Evolutionary conservation across 2,113 vertebrate species (phyloP).

Genomic region (Neomonachus schauinslandi): DNA sequence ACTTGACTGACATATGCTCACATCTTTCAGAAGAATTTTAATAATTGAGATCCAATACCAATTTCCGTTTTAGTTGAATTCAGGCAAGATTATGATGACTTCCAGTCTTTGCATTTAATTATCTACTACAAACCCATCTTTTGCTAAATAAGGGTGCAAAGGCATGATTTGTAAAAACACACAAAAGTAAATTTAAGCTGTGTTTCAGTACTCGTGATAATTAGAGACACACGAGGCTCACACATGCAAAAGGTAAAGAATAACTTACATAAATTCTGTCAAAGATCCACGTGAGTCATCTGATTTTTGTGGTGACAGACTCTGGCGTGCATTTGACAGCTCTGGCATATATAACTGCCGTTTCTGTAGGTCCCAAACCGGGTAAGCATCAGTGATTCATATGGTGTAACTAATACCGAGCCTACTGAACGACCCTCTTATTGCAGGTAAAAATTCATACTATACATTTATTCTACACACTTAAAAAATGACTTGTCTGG

Average conservation of each 20-base stretch:
- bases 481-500: not conserved
- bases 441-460: not conserved
- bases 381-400: not conserved
- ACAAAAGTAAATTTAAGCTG: not conserved
- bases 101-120: not conserved
- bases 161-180: not conserved
- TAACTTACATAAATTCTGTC: not conserved
- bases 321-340: not conserved
- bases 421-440: not conserved
- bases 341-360: not conserved
- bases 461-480: not conserved
- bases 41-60: not conserved
- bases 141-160: not conserved
- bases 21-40: not conserved
- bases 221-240: not conserved
- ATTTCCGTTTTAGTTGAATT: not conserved
- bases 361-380: not conserved
- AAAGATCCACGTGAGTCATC: not conserved
- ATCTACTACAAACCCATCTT: not conserved
- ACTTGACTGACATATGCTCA: not conserved
- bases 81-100: not conserved
- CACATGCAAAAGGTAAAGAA: not conserved
- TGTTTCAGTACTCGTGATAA: not conserved
- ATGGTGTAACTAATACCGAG: not conserved
- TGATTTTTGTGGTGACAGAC: not conserved